Percentiles rank a stretch among this genome's conserved stretches.
These are phyloP conservation scores for Asbolus verrucosus DNA, from an alignment of 1,140 invertebrate species.

Conservation along the genomic window DNA sequence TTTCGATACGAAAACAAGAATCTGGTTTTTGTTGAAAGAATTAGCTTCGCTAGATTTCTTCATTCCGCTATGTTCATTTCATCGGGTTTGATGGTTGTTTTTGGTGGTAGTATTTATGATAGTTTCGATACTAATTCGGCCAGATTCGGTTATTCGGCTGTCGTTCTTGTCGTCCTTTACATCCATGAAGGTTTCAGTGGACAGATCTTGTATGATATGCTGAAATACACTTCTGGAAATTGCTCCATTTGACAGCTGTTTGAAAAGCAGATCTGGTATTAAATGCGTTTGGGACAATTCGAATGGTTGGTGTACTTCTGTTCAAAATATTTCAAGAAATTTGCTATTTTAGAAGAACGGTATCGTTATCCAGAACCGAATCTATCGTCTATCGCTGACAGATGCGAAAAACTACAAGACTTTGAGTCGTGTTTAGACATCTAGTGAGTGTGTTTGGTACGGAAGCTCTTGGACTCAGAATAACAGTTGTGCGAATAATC, in stretches of 20 bases:
- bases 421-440: constrained; percentile 80
- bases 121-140: too few relatives aligned
- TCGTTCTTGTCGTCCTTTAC: constrained; percentile 80
- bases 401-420: constrained; percentile 72
- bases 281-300: constrained; percentile 87
- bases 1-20: constrained; percentile 81
- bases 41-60: constrained; percentile 87
- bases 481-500: constrained; percentile 68
- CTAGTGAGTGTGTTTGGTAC: constrained; percentile 85
- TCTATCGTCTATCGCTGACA: too few relatives aligned
- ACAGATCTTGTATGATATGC: constrained; percentile 83
- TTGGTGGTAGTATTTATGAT: constrained; percentile 96
- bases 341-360: constrained; percentile 64
- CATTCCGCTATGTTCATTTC: constrained; percentile 87
- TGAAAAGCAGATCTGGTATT: constrained; percentile 75
- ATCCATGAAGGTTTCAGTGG: constrained; percentile 87
- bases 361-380: constrained; percentile 70
- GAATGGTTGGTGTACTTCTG: constrained; percentile 72
- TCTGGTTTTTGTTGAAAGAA: constrained; percentile 83
- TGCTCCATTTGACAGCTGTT: constrained; percentile 76
- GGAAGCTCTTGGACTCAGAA: constrained; percentile 66
- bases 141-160: constrained; percentile 84
- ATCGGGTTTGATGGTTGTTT: constrained; percentile 92
- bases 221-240: constrained; percentile 78
- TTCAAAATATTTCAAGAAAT: constrained; percentile 66